A percentile compares a stretch with the other conserved stretches of the same genome.
Conservation (phyloP, 2,113 vertebrate genomes). For the Pimephales promelas region DNA sequence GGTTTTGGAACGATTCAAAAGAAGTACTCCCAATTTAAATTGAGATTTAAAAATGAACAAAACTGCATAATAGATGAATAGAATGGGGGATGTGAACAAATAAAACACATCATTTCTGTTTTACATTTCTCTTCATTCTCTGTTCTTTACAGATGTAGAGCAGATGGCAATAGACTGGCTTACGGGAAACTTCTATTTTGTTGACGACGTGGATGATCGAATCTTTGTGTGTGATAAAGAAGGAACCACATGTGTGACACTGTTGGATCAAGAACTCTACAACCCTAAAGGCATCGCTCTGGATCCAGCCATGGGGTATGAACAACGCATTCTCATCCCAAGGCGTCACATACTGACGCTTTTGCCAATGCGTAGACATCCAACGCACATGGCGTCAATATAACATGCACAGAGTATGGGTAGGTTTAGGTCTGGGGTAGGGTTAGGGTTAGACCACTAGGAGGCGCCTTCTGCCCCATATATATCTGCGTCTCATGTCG, state of each 20-base stretch:
- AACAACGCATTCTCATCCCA: too few species aligned
- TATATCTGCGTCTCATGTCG: too few species aligned
- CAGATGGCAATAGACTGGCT: slow-evolving; percentile 99
- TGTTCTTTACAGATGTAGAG: slow-evolving; percentile 84
- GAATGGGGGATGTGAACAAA: not conserved
- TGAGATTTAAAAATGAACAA: not conserved
- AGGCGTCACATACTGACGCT: too few species aligned
- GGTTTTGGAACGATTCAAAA: not conserved
- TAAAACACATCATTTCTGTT: not conserved
- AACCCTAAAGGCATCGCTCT: slow-evolving; percentile 96
- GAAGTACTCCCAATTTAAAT: not conserved
- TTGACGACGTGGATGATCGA: slow-evolving; percentile 95
- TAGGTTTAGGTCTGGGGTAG: too few species aligned
- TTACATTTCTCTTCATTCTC: not conserved
- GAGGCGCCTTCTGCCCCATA: too few species aligned
- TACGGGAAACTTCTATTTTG: slow-evolving; percentile 98
- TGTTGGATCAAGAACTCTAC: slow-evolving; percentile 95
- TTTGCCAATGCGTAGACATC: too few species aligned
- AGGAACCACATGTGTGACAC: slow-evolving; percentile 90
- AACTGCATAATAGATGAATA: not conserved
- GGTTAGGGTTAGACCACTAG: too few species aligned
- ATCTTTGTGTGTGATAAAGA: slow-evolving; percentile 96
- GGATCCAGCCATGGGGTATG: slow-evolving; percentile 96
- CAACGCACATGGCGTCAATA: too few species aligned
- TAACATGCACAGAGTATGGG: too few species aligned